Evolutionary conservation across 1,140 invertebrate species (phyloP).

Genomic region (Penaeus japonicus): DNA sequence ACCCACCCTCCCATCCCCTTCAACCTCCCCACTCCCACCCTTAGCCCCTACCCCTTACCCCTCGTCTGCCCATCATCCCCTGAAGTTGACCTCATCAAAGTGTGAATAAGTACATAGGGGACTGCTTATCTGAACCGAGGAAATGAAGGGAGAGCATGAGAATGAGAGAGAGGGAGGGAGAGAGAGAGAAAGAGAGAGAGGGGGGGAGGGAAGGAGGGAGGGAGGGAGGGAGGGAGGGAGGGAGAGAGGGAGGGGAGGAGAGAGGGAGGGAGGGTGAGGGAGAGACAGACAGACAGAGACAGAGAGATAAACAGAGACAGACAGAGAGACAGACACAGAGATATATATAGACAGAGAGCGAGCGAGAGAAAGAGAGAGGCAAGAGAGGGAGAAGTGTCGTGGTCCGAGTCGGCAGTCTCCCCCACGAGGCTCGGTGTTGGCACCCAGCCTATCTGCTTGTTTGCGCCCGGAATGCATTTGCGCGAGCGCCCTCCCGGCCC

Average conservation of each 20-base stretch:
- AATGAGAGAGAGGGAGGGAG: background rate
- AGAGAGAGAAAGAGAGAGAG: background rate
- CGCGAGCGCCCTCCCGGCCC: background rate
- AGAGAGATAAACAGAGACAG: background rate
- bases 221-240: background rate
- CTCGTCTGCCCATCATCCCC: too few relatives aligned
- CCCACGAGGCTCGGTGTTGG: background rate
- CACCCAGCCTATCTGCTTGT: background rate
- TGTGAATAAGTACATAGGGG: too few relatives aligned
- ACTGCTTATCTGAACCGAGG: background rate
- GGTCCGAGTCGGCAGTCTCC: background rate
- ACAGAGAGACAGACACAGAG: too few relatives aligned
- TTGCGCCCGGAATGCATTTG: conserved; percentile 32
- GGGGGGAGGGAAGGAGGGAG: background rate
- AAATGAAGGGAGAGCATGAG: background rate
- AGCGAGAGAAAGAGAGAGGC: background rate
- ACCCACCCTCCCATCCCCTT: too few relatives aligned
- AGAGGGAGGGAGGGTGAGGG: background rate
- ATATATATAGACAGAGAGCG: background rate
- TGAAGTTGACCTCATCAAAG: too few relatives aligned
- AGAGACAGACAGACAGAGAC: background rate
- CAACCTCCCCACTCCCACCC: too few relatives aligned
- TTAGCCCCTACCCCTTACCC: too few relatives aligned
- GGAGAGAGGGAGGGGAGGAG: background rate
- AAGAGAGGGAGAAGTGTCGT: background rate